phyloP scores from a whole-genome alignment of 2,113 vertebrate species.

The Tupaia chinensis region DNA sequence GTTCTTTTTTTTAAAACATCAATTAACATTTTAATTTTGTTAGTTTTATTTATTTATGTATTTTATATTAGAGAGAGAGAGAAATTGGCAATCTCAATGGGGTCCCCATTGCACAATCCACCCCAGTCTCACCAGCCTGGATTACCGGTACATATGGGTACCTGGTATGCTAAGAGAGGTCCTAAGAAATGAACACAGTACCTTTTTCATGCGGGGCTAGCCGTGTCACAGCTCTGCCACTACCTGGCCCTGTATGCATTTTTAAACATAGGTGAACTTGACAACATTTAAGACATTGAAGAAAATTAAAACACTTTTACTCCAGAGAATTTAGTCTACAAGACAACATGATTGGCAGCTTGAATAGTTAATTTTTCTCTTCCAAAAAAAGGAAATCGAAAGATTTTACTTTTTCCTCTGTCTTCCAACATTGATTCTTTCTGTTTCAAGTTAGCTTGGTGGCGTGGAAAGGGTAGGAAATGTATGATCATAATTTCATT shows the following conservation, averaged over 20 bases:
- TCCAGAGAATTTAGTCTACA: background rate
- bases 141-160: too few relatives aligned
- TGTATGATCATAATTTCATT: background rate
- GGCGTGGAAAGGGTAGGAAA: background rate
- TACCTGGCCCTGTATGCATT: background rate
- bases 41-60: too few relatives aligned
- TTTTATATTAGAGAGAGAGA: too few relatives aligned
- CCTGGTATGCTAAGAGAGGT: too few relatives aligned
- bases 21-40: too few relatives aligned
- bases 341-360: background rate
- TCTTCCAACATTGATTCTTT: background rate
- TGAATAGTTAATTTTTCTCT: constrained; percentile 37
- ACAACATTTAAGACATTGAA: background rate
- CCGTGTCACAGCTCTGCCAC: too few relatives aligned
- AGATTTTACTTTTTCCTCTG: background rate
- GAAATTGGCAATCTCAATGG: too few relatives aligned
- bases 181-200: too few relatives aligned
- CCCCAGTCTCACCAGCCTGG: too few relatives aligned
- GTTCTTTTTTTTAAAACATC: background rate
- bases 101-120: too few relatives aligned
- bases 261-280: constrained; percentile 24
- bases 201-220: too few relatives aligned
- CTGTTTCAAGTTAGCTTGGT: background rate
- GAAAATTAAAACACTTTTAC: background rate
- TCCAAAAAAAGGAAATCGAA: background rate